Percentiles rank a stretch among this genome's conserved stretches.
These are phyloP conservation scores for Plagodis dolabraria DNA, from an alignment of 2,888 invertebrate species.

Conservation along the genomic window DNA sequence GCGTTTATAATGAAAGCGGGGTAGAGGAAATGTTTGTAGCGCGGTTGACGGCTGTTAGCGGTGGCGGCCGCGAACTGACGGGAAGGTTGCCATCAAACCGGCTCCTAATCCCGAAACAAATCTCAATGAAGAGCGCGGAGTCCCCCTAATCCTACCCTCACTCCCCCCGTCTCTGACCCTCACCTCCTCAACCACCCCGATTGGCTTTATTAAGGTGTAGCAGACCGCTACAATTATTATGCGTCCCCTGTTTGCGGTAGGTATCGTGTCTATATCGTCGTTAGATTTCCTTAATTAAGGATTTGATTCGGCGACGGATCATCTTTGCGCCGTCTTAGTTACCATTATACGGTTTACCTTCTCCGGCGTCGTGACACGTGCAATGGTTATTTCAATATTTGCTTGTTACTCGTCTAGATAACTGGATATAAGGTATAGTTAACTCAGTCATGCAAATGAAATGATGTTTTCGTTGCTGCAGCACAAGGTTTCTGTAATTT, in stretches of 20 bases:
- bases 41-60: slow-evolving; percentile 59
- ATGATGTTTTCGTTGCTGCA: slow-evolving; percentile 44
- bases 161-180: slow-evolving; percentile 44
- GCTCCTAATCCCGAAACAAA: slow-evolving; percentile 83
- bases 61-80: slow-evolving; percentile 59
- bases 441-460: slow-evolving; percentile 34
- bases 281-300: slow-evolving; percentile 81
- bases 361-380: slow-evolving; percentile 23
- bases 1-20: slow-evolving; percentile 61
- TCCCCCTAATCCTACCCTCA: slow-evolving; percentile 71
- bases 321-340: slow-evolving; percentile 57
- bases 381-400: slow-evolving; percentile 19
- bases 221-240: slow-evolving; percentile 85
- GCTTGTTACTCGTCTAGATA: slow-evolving; percentile 10
- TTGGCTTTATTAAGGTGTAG: slow-evolving; percentile 85
- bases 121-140: slow-evolving; percentile 83
- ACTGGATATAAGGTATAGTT: slow-evolving; percentile 21
- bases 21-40: slow-evolving; percentile 59
- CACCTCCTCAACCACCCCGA: slow-evolving; percentile 63
- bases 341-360: slow-evolving; percentile 37
- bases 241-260: slow-evolving; percentile 83
- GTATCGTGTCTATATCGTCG: slow-evolving; percentile 77
- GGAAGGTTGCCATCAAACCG: slow-evolving; percentile 76
- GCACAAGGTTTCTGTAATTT: slow-evolving; percentile 42
- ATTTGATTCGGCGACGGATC: slow-evolving; percentile 73